A percentile compares a stretch with the other conserved stretches of the same genome.
Conservation (phyloP, 2,797 vertebrate genomes). For the Harpagifer antarcticus region DNA sequence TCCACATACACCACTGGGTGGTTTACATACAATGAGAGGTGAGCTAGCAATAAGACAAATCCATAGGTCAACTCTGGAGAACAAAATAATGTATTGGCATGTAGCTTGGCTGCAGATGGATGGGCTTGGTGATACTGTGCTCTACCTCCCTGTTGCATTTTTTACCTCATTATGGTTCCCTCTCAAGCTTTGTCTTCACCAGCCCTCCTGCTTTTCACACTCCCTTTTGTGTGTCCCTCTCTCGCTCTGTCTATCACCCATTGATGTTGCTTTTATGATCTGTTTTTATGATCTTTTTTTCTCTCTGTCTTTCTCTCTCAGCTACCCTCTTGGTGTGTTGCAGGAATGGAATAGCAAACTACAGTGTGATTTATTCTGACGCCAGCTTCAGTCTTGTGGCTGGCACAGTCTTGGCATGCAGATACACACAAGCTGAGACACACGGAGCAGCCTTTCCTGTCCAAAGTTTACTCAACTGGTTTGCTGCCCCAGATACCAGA, state of each 20-base stretch:
- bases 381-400: conserved; percentile 78
- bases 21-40: conserved; percentile 14
- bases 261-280: conserved; percentile 75
- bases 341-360: conserved; percentile 71
- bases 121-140: conserved; percentile 53
- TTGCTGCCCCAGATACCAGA: conserved; percentile 70
- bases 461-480: conserved; percentile 58
- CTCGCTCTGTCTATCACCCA: conserved; percentile 40
- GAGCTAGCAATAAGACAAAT: conserved; percentile 44
- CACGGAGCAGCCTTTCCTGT: conserved; percentile 52
- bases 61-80: conserved; percentile 57
- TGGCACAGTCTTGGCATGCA: conserved; percentile 64
- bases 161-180: conserved; percentile 40
- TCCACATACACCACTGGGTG: conserved; percentile 8
- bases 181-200: conserved; percentile 50
- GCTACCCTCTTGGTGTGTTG: conserved; percentile 78
- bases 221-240: conserved; percentile 57
- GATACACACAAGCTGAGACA: conserved; percentile 10
- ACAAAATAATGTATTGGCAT: conserved; percentile 60
- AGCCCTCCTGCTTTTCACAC: conserved; percentile 62
- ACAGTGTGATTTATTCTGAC: conserved; percentile 78
- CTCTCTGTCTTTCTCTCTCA: conserved; percentile 32
- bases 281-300: conserved; percentile 64
- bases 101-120: conserved; percentile 67
- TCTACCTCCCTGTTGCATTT: conserved; percentile 28